These are phyloP conservation scores for Varanus salvator DNA, from an alignment of 2,113 vertebrate genomes.

Conservation along the genomic window DNA sequence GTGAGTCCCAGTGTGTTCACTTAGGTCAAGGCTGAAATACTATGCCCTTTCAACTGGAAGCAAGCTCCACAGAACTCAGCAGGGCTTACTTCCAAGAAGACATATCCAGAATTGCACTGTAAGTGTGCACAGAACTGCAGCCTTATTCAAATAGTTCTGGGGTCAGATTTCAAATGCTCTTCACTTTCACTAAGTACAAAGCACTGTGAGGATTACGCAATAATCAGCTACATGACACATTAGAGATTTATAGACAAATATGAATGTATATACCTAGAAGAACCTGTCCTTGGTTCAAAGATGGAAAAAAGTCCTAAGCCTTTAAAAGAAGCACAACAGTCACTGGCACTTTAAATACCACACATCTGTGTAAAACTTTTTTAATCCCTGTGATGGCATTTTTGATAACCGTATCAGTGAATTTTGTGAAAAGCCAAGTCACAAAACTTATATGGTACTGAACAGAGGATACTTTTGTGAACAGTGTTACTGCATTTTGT, in stretches of 20 bases:
- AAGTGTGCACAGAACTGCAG: not conserved
- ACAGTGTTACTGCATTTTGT: constrained; percentile 60
- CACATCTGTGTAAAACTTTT: constrained; percentile 70
- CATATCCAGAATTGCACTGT: not conserved
- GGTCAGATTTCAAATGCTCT: not conserved
- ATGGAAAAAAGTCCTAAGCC: constrained; percentile 56
- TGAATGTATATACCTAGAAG: constrained; percentile 36
- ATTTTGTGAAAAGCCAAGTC: constrained; percentile 44
- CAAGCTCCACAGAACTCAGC: not conserved
- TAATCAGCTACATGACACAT: not conserved
- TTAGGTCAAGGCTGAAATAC: not conserved
- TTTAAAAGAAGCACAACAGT: constrained; percentile 55
- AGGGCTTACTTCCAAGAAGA: not conserved
- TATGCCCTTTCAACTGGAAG: not conserved
- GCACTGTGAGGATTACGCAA: not conserved
- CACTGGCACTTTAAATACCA: constrained; percentile 67
- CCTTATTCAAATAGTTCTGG: not conserved
- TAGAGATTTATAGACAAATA: not conserved
- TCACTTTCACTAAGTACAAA: not conserved
- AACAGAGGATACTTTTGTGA: constrained; percentile 71
- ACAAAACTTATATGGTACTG: constrained; percentile 54
- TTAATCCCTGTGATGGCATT: constrained; percentile 71
- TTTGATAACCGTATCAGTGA: constrained; percentile 77
- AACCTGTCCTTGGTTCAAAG: constrained; percentile 47
- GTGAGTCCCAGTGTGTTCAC: not conserved